phyloP scores from a whole-genome alignment of 2,888 invertebrate genomes.

The Tenthredo livida region DNA sequence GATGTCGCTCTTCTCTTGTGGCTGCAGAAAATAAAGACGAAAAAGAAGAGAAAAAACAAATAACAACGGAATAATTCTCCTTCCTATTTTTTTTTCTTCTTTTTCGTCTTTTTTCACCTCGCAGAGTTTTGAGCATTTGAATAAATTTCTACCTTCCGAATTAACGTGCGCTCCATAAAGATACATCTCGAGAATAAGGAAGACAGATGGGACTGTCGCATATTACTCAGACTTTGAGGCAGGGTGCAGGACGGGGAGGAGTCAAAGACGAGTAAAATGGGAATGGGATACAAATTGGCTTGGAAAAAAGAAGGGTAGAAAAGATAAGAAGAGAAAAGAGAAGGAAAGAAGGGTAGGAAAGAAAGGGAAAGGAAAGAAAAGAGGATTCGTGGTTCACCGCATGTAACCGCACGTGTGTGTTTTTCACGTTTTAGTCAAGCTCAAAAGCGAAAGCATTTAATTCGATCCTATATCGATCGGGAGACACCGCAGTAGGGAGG shows the following conservation, averaged over 20 bases:
- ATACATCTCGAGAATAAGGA: constrained; percentile 29
- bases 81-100: neutral
- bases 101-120: neutral
- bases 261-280: neutral
- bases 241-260: neutral
- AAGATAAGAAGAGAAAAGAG: neutral
- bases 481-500: neutral
- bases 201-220: constrained; percentile 44
- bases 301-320: neutral
- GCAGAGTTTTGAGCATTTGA: neutral
- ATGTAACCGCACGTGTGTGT: neutral
- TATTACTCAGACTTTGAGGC: constrained; percentile 11
- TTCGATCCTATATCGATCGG: constrained; percentile 42
- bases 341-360: neutral
- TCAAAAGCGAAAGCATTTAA: constrained; percentile 29
- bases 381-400: neutral
- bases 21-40: neutral
- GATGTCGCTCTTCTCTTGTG: neutral
- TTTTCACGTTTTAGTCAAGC: constrained; percentile 1
- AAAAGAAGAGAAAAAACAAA: neutral
- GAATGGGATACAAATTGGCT: constrained; percentile 12
- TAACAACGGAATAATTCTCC: neutral
- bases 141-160: constrained; percentile 9
- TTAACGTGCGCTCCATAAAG: neutral
- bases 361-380: neutral